phyloP scores from a whole-genome alignment of 2,888 invertebrate genomes.

The Lasioglossum zephyrum region DNA sequence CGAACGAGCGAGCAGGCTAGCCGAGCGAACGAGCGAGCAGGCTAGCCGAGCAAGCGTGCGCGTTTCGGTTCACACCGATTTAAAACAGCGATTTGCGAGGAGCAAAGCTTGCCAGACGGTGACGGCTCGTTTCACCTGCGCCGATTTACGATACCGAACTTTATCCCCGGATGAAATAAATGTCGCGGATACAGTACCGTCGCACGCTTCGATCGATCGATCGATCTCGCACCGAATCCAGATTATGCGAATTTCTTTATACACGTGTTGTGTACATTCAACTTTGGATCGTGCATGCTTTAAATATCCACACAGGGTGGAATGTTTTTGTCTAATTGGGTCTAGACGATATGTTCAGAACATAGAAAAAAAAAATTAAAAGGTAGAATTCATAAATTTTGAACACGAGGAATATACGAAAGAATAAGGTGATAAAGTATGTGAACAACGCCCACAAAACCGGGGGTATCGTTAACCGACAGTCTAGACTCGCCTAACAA shows the following conservation, averaged over 20 bases:
- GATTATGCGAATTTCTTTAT: not conserved
- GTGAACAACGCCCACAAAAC: not conserved
- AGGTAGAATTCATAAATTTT: not conserved
- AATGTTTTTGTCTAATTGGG: not conserved
- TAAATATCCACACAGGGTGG: not conserved
- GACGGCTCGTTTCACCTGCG: conserved; percentile 56
- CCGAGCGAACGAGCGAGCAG: conserved; percentile 7
- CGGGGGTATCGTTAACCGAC: not conserved
- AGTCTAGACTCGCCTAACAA: not conserved
- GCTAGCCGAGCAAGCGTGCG: not conserved
- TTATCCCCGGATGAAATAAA: conserved; percentile 38
- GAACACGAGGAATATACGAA: not conserved
- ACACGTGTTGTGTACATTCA: no score
- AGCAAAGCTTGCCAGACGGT: conserved; percentile 23
- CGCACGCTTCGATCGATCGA: not conserved
- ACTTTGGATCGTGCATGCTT: no score
- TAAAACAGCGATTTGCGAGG: conserved; percentile 51
- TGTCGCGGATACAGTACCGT: conserved; percentile 32
- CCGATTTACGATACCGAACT: conserved; percentile 56
- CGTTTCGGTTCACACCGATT: conserved; percentile 59
- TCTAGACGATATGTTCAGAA: not conserved
- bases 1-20: not conserved
- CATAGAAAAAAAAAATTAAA: not conserved
- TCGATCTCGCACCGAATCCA: not conserved
- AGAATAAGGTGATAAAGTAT: not conserved